Conservation (phyloP, 2,888 invertebrate genomes). For the Gasteruption jaculator region DNA sequence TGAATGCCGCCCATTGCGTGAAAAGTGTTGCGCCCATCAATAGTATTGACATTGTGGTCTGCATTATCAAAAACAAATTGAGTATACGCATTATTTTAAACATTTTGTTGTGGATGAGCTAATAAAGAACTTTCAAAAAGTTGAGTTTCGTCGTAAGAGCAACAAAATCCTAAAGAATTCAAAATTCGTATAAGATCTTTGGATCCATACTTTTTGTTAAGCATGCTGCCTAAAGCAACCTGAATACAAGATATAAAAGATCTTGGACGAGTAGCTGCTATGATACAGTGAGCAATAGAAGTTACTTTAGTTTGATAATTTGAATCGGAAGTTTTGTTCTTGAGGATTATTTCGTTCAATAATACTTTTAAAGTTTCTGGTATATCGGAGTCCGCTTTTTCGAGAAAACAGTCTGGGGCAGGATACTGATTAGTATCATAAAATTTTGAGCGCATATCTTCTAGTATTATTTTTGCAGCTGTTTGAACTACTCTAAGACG, state of each 20-base stretch:
- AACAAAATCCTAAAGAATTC: conserved; percentile 26
- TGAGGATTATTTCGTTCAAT: conserved; percentile 13
- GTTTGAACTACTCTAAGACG: conserved; percentile 33
- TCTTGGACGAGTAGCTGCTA: conserved; percentile 30
- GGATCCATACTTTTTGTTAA: conserved; percentile 30
- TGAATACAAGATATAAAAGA: conserved; percentile 35
- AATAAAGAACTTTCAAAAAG: conserved; percentile 30
- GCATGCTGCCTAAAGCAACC: conserved; percentile 28
- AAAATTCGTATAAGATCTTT: conserved; percentile 26
- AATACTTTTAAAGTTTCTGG: conserved; percentile 31
- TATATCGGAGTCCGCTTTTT: conserved; percentile 8
- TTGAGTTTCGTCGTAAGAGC: conserved; percentile 30
- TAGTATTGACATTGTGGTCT: conserved; percentile 9
- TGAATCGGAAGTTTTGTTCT: conserved; percentile 2
- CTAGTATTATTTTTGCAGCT: conserved; percentile 35
- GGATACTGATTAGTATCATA: conserved; percentile 30
- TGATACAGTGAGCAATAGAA: neutral
- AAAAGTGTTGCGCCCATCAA: conserved; percentile 12
- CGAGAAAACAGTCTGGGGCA: conserved; percentile 6
- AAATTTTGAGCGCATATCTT: conserved; percentile 33
- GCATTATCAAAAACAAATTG: conserved; percentile 12
- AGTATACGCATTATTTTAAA: neutral
- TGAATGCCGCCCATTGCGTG: conserved; percentile 13
- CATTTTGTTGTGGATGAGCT: conserved; percentile 12
- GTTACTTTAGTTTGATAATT: neutral